Base-by-base conservation (phyloP, 2,888 invertebrate genomes). In the Macrostomum cliftonense region DNA sequence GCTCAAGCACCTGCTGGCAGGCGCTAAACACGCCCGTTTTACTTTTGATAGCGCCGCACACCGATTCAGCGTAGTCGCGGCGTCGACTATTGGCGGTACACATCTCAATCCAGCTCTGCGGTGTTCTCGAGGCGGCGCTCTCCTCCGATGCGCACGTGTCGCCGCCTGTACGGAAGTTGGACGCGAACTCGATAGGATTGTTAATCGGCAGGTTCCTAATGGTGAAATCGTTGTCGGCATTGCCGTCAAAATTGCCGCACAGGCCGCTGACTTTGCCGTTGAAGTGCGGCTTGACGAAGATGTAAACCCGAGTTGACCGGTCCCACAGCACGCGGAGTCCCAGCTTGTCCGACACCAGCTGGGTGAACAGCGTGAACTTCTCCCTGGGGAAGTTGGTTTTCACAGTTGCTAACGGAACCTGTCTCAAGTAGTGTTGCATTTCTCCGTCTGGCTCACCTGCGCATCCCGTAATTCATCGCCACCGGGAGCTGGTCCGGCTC, bases 201-300 rank as follows among this genome's bases (percentile, higher is more conserved):
- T 28, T 28, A 9, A 28, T 28, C 28, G 28, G 28, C 28, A 28
- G 9, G 28, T 28, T 28, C 28, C 9, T 28, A 7, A 28, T 28
- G 28, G 28, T 28, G 28, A 28, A 28, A 28, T 88, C 89, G 61
- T 89, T 85, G 39, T 77, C 74, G 58, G 78, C 77, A 63, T 88
- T 80, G 43, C 79, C 79, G 67, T 89, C 85, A 71, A 81, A 88
- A 68, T 89, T 86, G 1, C 89, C 89, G 63, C 89, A 89, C 1
- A 89, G 74, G 47, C 89, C 89, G 68, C 78, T 79, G 12, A 80
- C 75, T 72, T 79, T 77, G 54, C 78, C 77, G 62, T 79, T 79
- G 83, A 85, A 88, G 57, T 78, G 77, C 12, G 82, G 77, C 60
- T 79, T 78, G 2, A 83, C 72, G 61, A 78, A 80, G 11, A 88